Conservation (phyloP, 2,113 vertebrate genomes). For the Pseudorasbora parva region DNA sequence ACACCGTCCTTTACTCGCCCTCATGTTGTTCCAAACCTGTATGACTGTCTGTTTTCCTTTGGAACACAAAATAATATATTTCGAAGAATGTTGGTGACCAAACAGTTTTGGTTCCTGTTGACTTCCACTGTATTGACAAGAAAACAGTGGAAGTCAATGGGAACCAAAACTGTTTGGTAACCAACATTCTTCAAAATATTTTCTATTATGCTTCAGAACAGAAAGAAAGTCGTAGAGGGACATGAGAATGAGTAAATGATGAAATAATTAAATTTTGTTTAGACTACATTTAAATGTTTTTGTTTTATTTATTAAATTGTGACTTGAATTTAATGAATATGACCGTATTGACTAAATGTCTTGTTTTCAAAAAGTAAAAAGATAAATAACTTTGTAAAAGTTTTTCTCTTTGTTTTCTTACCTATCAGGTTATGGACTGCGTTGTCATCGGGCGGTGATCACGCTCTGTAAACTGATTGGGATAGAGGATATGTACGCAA, state of each 20-base stretch:
- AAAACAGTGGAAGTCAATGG: too few relatives aligned
- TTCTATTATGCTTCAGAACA: neutral
- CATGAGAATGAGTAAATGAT: too few relatives aligned
- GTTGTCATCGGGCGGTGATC: conserved; percentile 91
- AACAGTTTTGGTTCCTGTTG: too few relatives aligned
- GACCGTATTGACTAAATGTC: too few relatives aligned
- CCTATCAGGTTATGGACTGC: conserved; percentile 87
- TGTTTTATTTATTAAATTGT: too few relatives aligned
- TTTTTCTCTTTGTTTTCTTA: neutral
- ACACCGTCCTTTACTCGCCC: neutral
- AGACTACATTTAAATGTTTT: too few relatives aligned
- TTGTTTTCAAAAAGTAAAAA: too few relatives aligned
- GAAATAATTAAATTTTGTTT: too few relatives aligned
- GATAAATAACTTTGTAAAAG: neutral
- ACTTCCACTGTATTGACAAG: too few relatives aligned
- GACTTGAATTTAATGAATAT: neutral
- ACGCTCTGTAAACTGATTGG: conserved; percentile 93
- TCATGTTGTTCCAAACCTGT: neutral
- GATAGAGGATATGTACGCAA: conserved; percentile 92
- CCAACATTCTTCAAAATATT: neutral
- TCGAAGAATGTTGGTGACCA: neutral
- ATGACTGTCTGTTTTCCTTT: too few relatives aligned
- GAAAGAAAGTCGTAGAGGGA: neutral
- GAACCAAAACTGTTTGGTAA: neutral
- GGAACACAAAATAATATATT: neutral